These are phyloP conservation scores for Procambarus virginalis DNA, from an alignment of 1,140 invertebrate genomes.

Conservation along the genomic window DNA sequence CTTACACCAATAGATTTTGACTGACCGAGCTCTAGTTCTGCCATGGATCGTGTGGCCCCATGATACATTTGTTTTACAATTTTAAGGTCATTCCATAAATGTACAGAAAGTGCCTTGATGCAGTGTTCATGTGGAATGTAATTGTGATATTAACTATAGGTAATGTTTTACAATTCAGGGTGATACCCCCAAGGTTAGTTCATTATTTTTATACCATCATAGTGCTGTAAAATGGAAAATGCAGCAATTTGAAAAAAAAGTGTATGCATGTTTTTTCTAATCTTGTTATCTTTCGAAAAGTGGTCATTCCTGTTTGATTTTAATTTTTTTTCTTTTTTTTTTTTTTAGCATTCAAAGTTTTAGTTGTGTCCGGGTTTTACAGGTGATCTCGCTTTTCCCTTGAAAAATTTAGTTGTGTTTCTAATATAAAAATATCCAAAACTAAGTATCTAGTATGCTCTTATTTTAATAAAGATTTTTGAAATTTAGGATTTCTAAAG, in stretches of 20 bases:
- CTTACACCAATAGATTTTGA: neutral
- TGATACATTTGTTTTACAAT: conserved; percentile 26
- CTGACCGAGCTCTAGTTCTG: conserved; percentile 1
- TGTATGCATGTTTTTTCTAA: conserved; percentile 26
- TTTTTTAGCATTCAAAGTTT: conserved; percentile 27
- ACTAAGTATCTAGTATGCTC: conserved; percentile 10
- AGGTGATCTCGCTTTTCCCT: conserved; percentile 25
- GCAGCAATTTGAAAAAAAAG: neutral
- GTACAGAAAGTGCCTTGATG: conserved; percentile 1
- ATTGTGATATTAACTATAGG: conserved; percentile 51
- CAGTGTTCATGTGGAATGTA: conserved; percentile 31
- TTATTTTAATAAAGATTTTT: neutral
- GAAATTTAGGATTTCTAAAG: neutral
- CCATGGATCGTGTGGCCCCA: conserved; percentile 27
- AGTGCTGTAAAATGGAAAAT: neutral
- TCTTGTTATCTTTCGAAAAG: conserved; percentile 12
- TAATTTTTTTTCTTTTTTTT: conserved; percentile 1
- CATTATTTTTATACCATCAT: neutral
- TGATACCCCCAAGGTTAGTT: conserved; percentile 9
- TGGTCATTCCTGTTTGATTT: conserved; percentile 16
- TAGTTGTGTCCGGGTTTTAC: conserved; percentile 13
- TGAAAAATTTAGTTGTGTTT: neutral
- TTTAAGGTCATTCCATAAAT: conserved; percentile 19
- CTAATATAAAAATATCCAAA: neutral
- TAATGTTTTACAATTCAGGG: conserved; percentile 26